Evolutionary conservation across 2,113 vertebrate genomes (phyloP).

Genomic region (Equus przewalskii): DNA sequence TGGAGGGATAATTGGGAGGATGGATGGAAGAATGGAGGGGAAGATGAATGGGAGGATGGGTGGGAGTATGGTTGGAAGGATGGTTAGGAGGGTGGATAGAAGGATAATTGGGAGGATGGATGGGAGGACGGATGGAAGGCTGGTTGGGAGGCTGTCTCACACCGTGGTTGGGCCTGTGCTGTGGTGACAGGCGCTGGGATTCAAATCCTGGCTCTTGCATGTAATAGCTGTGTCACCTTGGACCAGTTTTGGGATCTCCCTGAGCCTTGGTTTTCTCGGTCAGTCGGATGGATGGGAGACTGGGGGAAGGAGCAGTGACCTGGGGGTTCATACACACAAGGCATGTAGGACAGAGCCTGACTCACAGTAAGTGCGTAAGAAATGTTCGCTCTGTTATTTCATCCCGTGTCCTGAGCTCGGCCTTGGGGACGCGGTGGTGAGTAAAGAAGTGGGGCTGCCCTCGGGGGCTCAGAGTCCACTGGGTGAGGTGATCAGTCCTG

Average conservation of each 20-base stretch:
- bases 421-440: not conserved
- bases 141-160: not conserved
- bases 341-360: not conserved
- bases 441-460: not conserved
- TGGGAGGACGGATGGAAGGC: not conserved
- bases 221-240: too few relatives aligned
- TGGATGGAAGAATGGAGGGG: rapidly evolving
- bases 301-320: not conserved
- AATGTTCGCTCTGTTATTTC: rapidly evolving
- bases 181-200: not conserved
- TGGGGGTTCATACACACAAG: not conserved
- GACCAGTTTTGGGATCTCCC: not conserved
- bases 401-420: rapidly evolving
- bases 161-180: rapidly evolving
- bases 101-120: not conserved
- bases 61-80: rapidly evolving
- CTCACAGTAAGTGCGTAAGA: not conserved
- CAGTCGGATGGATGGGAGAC: not conserved
- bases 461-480: not conserved
- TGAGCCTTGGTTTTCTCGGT: not conserved
- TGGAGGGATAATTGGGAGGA: not conserved
- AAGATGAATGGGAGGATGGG: rapidly evolving
- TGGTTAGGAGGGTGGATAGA: not conserved
- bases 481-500: rapidly evolving
- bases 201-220: not conserved